These are phyloP conservation scores for Torymus texanus DNA, from an alignment of 2,888 invertebrate species.

Conservation along the genomic window DNA sequence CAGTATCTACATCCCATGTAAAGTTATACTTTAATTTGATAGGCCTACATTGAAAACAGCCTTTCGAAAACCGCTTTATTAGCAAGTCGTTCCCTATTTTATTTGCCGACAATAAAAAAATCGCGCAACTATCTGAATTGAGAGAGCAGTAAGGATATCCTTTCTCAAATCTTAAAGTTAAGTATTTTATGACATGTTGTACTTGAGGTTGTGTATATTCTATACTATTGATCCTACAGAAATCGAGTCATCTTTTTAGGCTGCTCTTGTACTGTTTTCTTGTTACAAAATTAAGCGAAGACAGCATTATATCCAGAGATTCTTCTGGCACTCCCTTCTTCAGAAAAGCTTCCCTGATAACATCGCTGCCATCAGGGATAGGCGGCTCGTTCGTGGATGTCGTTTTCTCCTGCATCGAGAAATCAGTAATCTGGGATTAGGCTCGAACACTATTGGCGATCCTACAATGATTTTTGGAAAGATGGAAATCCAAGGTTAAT, in stretches of 20 bases:
- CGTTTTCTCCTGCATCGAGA: conserved; percentile 50
- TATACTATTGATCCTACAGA: neutral
- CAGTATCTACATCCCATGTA: conserved; percentile 43
- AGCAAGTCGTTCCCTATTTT: conserved; percentile 42
- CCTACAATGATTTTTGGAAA: neutral
- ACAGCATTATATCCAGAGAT: conserved; percentile 15
- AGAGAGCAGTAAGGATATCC: conserved; percentile 41
- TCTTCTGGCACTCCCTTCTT: conserved; percentile 16
- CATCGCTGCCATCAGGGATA: conserved; percentile 49
- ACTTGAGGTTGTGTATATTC: neutral
- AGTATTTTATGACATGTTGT: conserved; percentile 1
- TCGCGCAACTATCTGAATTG: conserved; percentile 40
- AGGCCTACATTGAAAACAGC: conserved; percentile 30
- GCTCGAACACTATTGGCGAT: conserved; percentile 27
- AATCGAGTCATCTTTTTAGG: conserved; percentile 18
- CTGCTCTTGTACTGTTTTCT: conserved; percentile 1
- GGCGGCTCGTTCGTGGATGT: conserved; percentile 43
- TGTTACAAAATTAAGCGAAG: conserved; percentile 4
- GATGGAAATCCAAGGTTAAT: neutral
- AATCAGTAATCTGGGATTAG: conserved; percentile 40
- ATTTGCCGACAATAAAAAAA: conserved; percentile 34
- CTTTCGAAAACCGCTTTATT: conserved; percentile 48
- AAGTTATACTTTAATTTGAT: conserved; percentile 31
- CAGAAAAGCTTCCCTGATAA: conserved; percentile 52
- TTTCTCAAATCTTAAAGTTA: neutral